Conservation (phyloP, 2,888 invertebrate genomes). For the Cerastis rubricosa region DNA sequence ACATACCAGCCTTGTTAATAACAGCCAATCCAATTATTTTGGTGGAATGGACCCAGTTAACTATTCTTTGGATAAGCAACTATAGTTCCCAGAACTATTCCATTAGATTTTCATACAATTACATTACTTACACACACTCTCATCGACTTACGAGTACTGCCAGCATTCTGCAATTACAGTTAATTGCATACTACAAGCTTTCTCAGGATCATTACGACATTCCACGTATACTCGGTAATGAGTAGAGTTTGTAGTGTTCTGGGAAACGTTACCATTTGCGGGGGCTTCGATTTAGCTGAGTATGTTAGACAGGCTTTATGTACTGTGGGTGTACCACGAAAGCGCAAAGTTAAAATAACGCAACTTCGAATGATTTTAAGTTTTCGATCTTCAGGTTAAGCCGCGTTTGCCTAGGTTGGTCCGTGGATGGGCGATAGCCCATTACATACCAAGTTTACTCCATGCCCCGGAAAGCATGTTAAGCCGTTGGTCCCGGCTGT, state of each 20-base stretch:
- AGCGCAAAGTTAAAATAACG: neutral
- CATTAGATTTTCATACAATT: neutral
- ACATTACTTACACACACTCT: neutral
- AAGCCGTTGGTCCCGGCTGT: no score
- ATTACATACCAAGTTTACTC: no score
- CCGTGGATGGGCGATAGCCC: no score
- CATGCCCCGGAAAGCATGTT: no score
- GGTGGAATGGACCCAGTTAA: neutral
- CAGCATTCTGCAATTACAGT: constrained; percentile 40
- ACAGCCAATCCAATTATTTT: no score
- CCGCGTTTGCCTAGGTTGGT: no score
- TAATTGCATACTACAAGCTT: constrained; percentile 33
- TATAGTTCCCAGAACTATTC: constrained; percentile 13
- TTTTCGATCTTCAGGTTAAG: no score
- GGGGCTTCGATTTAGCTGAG: neutral
- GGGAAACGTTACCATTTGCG: constrained; percentile 20
- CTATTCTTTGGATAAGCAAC: neutral
- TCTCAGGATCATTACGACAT: constrained; percentile 36
- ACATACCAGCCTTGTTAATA: no score
- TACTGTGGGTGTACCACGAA: neutral
- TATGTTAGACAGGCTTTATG: neutral
- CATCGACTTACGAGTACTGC: constrained; percentile 5
- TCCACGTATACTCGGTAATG: constrained; percentile 32
- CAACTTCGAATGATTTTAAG: neutral
- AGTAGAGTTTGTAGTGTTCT: constrained; percentile 43